Percentiles rank a stretch among this genome's conserved stretches.
These are phyloP conservation scores for Drosophila fungiperda DNA, from an alignment of 2,888 invertebrate species.

Conservation along the genomic window DNA sequence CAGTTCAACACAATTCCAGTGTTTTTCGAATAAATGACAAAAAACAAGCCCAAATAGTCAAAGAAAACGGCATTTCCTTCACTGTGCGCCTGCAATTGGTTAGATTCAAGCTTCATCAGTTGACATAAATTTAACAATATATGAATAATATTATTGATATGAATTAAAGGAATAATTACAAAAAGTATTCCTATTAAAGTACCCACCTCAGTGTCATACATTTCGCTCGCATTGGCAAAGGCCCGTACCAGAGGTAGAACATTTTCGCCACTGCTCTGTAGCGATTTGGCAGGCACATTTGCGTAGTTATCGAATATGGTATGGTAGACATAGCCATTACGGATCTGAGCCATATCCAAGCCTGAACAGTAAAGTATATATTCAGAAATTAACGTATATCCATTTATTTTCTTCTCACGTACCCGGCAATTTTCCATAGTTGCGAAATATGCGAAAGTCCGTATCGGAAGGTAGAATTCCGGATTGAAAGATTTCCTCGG, in stretches of 20 bases:
- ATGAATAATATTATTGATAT: neutral
- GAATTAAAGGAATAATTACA: neutral
- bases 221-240: conserved; percentile 85
- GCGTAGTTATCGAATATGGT: conserved; percentile 89
- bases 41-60: conserved; percentile 89
- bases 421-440: conserved; percentile 88
- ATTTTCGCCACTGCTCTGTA: conserved; percentile 91
- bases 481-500: conserved; percentile 88
- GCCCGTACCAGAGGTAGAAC: conserved; percentile 87
- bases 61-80: conserved; percentile 88
- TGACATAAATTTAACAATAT: neutral
- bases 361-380: conserved; percentile 85
- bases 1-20: conserved; percentile 84
- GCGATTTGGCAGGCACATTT: conserved; percentile 87
- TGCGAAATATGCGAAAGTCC: conserved; percentile 89
- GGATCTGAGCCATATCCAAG: conserved; percentile 90
- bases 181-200: neutral
- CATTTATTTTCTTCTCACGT: neutral
- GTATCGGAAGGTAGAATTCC: conserved; percentile 89
- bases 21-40: conserved; percentile 88
- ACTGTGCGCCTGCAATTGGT: conserved; percentile 80
- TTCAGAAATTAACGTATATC: no score
- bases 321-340: conserved; percentile 92
- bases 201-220: conserved; percentile 77
- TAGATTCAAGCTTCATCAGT: neutral